These are phyloP conservation scores for Amphiprion ocellaris DNA, from an alignment of 2,113 vertebrate species.

Conservation along the genomic window DNA sequence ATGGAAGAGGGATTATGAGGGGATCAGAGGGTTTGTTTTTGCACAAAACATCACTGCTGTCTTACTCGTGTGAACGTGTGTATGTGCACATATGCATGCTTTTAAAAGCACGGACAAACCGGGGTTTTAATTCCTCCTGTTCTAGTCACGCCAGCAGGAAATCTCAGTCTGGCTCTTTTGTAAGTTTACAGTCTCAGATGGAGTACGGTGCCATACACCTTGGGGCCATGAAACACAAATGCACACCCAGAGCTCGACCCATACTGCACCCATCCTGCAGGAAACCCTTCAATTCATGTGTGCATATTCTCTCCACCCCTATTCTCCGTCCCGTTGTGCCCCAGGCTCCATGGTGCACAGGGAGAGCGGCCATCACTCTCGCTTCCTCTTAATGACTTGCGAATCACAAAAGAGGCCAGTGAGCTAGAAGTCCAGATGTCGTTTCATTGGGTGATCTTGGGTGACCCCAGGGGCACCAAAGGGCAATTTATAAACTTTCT, in stretches of 20 bases:
- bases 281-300: background rate
- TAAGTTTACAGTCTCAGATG: constrained; percentile 11
- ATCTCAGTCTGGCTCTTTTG: constrained; percentile 16
- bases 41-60: constrained; percentile 53
- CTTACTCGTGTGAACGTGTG: constrained; percentile 32
- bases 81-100: background rate
- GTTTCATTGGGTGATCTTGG: constrained; percentile 18
- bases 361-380: constrained; percentile 56
- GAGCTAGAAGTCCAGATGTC: constrained; percentile 49
- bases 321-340: constrained; percentile 4
- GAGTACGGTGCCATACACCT: constrained; percentile 1
- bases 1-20: constrained; percentile 65
- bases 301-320: constrained; percentile 11
- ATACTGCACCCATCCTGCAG: constrained; percentile 10
- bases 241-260: constrained; percentile 5
- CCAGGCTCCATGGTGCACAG: background rate
- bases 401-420: constrained; percentile 64
- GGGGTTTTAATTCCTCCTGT: constrained; percentile 30
- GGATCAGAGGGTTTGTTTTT: constrained; percentile 67
- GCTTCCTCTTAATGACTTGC: constrained; percentile 65
- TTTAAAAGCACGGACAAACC: constrained; percentile 26
- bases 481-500: constrained; percentile 42
- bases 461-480: constrained; percentile 15
- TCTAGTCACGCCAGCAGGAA: constrained; percentile 32
- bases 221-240: constrained; percentile 11